Conservation (phyloP, 2,888 invertebrate species). For the Drosophila kanekoi region DNA sequence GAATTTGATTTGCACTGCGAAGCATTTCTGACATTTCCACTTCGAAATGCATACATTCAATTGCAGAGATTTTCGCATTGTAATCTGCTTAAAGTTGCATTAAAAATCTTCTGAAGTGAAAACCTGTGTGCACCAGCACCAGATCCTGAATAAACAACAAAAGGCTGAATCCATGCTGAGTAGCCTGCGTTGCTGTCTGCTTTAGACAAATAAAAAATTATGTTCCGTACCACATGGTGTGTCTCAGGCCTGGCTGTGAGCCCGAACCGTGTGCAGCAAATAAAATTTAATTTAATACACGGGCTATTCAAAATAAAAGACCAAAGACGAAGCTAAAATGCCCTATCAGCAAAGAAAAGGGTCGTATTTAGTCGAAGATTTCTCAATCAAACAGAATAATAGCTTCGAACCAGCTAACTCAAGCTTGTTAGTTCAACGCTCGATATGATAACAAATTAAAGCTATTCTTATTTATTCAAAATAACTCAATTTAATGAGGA, state of each 20-base stretch:
- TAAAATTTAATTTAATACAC: conserved; percentile 62
- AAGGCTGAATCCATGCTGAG: conserved; percentile 43
- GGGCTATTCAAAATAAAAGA: background rate
- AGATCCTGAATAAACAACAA: background rate
- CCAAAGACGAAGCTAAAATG: conserved; percentile 23
- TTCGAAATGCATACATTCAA: conserved; percentile 36
- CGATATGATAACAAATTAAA: too few relatives aligned
- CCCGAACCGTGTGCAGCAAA: conserved; percentile 50
- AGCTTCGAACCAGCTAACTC: too few relatives aligned
- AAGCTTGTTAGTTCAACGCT: too few relatives aligned
- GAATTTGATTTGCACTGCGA: conserved; percentile 45
- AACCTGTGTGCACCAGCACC: background rate
- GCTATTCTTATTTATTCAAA: too few relatives aligned
- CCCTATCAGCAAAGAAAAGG: conserved; percentile 6
- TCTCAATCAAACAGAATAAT: background rate
- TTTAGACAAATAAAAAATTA: conserved; percentile 68
- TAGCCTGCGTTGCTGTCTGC: conserved; percentile 33
- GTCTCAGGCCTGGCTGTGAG: conserved; percentile 23
- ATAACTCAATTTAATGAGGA: too few relatives aligned
- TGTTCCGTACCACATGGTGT: conserved; percentile 69
- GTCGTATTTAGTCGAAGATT: background rate
- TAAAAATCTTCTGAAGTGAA: conserved; percentile 21
- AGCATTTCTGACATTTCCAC: conserved; percentile 42
- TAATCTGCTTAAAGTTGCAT: conserved; percentile 45
- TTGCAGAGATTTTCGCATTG: conserved; percentile 22